Evolutionary conservation across 1,140 invertebrate genomes (phyloP).

Genomic region (Sinella curviseta): DNA sequence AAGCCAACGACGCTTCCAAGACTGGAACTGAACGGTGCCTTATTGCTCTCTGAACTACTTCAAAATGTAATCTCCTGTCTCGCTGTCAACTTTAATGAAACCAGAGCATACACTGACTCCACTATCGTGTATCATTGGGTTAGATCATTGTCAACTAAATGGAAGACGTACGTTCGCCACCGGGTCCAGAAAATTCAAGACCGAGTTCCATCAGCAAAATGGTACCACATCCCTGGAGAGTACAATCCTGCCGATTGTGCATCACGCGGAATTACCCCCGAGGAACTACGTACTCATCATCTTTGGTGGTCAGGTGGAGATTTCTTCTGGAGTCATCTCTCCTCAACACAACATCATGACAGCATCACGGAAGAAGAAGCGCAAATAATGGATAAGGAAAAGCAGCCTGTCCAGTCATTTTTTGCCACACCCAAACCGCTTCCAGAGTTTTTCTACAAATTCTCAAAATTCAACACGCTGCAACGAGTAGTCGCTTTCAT

Average conservation of each 20-base stretch:
- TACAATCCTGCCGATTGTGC: not conserved
- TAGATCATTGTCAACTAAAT: not conserved
- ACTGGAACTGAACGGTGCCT: slow-evolving; percentile 40
- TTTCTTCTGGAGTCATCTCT: no score
- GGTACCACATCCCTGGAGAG: not conserved
- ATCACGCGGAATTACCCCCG: not conserved
- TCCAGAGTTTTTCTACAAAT: not conserved
- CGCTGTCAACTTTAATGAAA: not conserved
- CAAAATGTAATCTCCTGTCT: not conserved
- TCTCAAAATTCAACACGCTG: not conserved
- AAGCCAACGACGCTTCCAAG: slow-evolving; percentile 40
- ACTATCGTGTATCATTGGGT: not conserved
- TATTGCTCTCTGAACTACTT: slow-evolving; percentile 28
- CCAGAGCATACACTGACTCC: not conserved
- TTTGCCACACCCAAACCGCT: no score
- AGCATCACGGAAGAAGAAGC: no score
- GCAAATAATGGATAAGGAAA: no score
- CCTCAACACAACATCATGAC: no score
- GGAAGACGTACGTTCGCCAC: not conserved
- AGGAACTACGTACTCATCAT: not conserved
- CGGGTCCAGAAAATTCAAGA: not conserved
- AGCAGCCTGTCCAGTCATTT: no score
- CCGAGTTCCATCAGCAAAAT: not conserved
- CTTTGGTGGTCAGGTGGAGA: not conserved
- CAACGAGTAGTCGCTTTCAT: not conserved